Base-by-base conservation (phyloP, 2,888 invertebrate species). In the Pherbina coryleti region DNA sequence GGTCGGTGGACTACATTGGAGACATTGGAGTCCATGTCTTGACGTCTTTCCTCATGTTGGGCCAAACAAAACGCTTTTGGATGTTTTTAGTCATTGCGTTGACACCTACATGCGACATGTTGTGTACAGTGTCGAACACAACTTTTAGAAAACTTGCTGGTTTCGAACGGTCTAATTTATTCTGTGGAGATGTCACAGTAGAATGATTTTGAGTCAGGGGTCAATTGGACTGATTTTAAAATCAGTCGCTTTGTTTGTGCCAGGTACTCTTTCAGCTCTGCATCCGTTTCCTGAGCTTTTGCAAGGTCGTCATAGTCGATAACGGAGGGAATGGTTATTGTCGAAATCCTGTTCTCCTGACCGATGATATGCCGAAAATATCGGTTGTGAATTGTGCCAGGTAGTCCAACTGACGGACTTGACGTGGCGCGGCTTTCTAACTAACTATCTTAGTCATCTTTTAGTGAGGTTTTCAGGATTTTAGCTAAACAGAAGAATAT, bases 301-400 rank as follows among this genome's bases (percentile, higher is more conserved):
- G 51, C 51, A 17, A 51, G 51, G 75, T 76, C 7, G 78, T 75
- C 44, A 55, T 57, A 17, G 77, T 25, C 22, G 19, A 53, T 9
- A 49, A 57, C 49, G 76, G 44, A 31, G 31, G 31, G 31, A 31
- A 31, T 31, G 9, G 76, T 73, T 7, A 17, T 64, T 19, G n/a
- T n/a, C n/a, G 37, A 55, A 0, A 78, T 74, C 9, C 79, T 44
- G 34, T 81, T 81, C 2, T 80, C 55, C 2, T 25, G 72, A 5
- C 79, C 81, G 0, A 53, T 17, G 3, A 79, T 72, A 34, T 80
- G 73, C 0, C 74, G 62, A 11, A n/a, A n/a, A 81, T 82, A 9
- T 80, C 79, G 0, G 76, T 79, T 0, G 79, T 73, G 67, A 81
- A 81, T 71, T 81, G 79, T 9, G 79, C 77, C 1, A 81, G 75